A percentile compares a stretch with the other conserved stretches of the same genome.
phyloP scores from a whole-genome alignment of 2,888 invertebrate species.

The Chrysopilus asiliformis region DNA sequence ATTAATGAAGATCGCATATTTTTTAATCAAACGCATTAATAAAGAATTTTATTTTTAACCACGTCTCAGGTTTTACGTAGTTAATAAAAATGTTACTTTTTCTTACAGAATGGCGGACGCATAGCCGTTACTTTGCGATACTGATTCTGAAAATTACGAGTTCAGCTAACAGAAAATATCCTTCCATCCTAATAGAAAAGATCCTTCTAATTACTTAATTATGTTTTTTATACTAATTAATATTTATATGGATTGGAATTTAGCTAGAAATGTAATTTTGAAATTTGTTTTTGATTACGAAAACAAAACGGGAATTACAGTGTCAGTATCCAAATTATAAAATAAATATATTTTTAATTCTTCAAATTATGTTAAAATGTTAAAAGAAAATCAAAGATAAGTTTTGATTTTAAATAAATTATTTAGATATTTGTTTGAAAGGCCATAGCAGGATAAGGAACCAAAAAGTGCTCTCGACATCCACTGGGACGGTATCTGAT shows the following conservation, averaged over 20 bases:
- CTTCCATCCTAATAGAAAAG: too few relatives aligned
- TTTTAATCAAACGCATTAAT: too few relatives aligned
- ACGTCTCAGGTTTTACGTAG: too few relatives aligned
- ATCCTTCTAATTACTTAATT: too few relatives aligned
- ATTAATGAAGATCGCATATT: too few relatives aligned
- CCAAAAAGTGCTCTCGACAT: too few relatives aligned
- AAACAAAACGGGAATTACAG: conserved; percentile 6
- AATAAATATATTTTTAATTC: neutral
- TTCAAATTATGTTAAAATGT: neutral
- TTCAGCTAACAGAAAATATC: conserved; percentile 18
- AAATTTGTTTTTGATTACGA: conserved; percentile 8
- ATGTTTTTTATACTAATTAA: neutral
- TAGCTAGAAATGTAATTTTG: conserved; percentile 12
- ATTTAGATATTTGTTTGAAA: neutral
- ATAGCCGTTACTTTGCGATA: conserved; percentile 35
- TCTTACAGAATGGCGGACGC: conserved; percentile 31
- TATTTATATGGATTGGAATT: neutral
- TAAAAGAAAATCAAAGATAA: neutral
- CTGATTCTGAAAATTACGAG: conserved; percentile 32
- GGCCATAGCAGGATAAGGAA: too few relatives aligned
- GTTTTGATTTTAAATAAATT: neutral
- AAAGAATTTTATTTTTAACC: too few relatives aligned
- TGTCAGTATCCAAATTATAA: conserved; percentile 11
- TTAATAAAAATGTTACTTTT: conserved; percentile 4
- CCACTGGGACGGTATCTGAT: too few relatives aligned